Evolutionary conservation across 1,140 invertebrate species (phyloP), one percentile per base, ranked within the genome.

Genomic region (Venturia canescens): DNA sequence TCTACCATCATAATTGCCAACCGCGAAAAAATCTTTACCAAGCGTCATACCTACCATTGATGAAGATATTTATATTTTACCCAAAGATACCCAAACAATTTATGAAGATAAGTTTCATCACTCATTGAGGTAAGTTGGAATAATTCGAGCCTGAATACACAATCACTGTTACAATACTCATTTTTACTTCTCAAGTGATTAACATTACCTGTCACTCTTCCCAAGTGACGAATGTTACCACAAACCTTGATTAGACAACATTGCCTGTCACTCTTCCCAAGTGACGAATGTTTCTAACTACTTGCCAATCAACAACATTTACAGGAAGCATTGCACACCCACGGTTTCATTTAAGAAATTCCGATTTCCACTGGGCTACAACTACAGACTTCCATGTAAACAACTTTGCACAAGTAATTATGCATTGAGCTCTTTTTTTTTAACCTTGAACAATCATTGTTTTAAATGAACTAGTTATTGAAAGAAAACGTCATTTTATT

Each of bases 171-270:
- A 53, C 48, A 15, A 15, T 53, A 53, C 48, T 53, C 48, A 7
- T 53, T 53, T 53, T 53, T n/a, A 7, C 15, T 53, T 53, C 18
- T 3, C 48, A 53, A 53, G 48, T 53, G 48, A 53, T 3, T 15
- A 53, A 53, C 50, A 21, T 53, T 53, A 7, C 50, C 50, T 53
- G 50, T 53, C 50, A 53, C 50, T 53, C n/a, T 53, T 21, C 50
- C 50, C 50, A 53, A 53, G 50, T 53, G 50, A 53, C 50, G 50
- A 53, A 53, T 53, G 50, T 53, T 53, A n/a, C 50, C 3, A 53
- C 50, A 53, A 53, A 53, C n/a, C n/a, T 53, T n/a, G 18, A 18
- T 9, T 53, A 18, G n/a, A 53, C 18, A 53, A 53, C 48, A 53
- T 53, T 53, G 1, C 50, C 50, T 53, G 50, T 53, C 50, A 53